These are phyloP conservation scores for Threskiornis aethiopicus DNA, from an alignment of 2,797 vertebrate species.

Conservation along the genomic window DNA sequence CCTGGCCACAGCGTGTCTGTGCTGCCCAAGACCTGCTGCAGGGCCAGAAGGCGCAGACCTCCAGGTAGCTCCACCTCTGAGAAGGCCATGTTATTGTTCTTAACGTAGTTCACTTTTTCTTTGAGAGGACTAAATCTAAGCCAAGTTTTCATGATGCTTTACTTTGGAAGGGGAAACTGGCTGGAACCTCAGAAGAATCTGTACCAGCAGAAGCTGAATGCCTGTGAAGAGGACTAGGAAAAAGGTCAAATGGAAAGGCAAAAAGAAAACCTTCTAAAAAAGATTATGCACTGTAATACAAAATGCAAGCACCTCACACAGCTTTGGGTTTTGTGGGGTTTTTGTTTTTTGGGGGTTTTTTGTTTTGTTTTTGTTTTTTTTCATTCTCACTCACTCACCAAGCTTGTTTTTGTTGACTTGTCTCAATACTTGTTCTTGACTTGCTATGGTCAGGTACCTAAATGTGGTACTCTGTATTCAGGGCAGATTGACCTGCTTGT, in stretches of 20 bases:
- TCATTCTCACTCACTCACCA: neutral
- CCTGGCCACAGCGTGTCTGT: neutral
- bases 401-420: neutral
- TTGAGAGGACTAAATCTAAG: neutral
- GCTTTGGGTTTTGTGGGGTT: neutral
- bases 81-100: neutral
- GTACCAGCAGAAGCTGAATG: neutral
- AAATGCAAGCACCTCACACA: neutral
- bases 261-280: neutral
- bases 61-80: neutral
- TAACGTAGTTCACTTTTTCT: neutral
- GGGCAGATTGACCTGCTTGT: neutral
- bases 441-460: no score
- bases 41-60: neutral
- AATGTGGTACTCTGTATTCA: neutral
- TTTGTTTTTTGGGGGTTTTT: neutral
- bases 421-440: no score
- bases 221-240: neutral
- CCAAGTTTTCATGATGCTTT: neutral
- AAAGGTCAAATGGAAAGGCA: neutral
- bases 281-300: neutral
- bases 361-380: neutral
- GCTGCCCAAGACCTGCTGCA: neutral
- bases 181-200: neutral
- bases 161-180: fast-evolving